Evolutionary conservation across 1,140 invertebrate species (phyloP).

Genomic region (Tetramorium parvispinum): DNA sequence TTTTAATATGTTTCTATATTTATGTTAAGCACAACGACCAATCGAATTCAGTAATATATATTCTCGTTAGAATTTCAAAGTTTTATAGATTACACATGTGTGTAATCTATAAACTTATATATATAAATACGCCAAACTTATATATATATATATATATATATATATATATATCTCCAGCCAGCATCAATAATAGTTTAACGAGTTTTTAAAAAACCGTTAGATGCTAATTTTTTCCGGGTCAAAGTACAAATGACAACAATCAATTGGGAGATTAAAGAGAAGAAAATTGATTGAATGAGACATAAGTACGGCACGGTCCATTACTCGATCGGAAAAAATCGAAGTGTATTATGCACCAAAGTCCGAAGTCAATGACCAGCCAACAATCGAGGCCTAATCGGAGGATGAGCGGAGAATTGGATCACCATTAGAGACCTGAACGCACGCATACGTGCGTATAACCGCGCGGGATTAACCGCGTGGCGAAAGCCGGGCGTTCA

Average conservation of each 20-base stretch:
- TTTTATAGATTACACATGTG: constrained; percentile 29
- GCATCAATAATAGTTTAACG: neutral
- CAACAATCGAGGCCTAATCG: constrained; percentile 63
- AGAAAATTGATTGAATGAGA: neutral
- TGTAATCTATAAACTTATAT: too few species aligned
- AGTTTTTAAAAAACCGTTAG: neutral
- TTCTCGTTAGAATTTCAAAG: constrained; percentile 21
- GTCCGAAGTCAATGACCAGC: constrained; percentile 68
- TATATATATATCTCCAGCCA: neutral
- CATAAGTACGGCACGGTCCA: constrained; percentile 31
- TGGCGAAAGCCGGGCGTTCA: constrained; percentile 5
- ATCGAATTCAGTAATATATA: neutral
- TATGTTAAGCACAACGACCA: too few species aligned
- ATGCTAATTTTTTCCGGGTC: neutral
- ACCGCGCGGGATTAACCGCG: constrained; percentile 28
- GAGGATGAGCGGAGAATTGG: constrained; percentile 71
- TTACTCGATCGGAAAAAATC: constrained; percentile 58
- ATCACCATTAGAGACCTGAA: constrained; percentile 64
- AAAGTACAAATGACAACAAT: neutral
- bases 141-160: too few species aligned
- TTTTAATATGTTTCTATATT: too few species aligned
- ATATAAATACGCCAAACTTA: too few species aligned
- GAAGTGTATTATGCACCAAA: constrained; percentile 42
- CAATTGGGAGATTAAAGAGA: neutral
- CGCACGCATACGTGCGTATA: neutral